Conservation (phyloP, 2,113 vertebrate species). For the Carlito syrichta region DNA sequence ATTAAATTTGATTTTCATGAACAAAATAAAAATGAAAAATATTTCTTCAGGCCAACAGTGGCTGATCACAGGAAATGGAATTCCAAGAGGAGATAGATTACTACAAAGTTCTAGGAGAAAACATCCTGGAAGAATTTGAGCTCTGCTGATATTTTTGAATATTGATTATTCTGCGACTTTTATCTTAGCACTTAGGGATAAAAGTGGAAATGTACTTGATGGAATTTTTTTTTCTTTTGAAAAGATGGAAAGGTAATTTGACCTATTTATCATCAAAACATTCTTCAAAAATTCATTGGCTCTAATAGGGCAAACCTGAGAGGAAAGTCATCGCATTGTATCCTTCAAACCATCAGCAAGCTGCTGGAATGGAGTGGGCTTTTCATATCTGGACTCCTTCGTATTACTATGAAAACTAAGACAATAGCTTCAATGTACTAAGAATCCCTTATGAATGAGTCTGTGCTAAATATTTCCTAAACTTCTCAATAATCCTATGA, state of each 20-base stretch:
- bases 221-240: neutral
- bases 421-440: neutral
- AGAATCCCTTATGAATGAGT: neutral
- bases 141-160: slow-evolving; percentile 18
- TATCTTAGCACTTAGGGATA: slow-evolving; percentile 3
- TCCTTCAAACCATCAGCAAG: neutral
- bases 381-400: neutral
- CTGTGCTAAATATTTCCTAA: neutral
- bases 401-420: slow-evolving; percentile 26
- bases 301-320: neutral
- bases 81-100: neutral
- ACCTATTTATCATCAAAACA: slow-evolving; percentile 30
- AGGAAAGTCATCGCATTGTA: neutral
- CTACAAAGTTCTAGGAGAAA: neutral
- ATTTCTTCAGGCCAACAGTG: neutral
- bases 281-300: slow-evolving; percentile 4
- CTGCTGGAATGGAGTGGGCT: neutral
- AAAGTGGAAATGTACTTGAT: neutral
- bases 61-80: slow-evolving; percentile 5
- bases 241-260: slow-evolving; percentile 25
- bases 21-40: slow-evolving; percentile 44
- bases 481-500: neutral
- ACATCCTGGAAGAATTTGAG: neutral
- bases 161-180: no score
- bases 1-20: slow-evolving; percentile 70